A percentile compares a stretch with the other conserved stretches of the same genome.
Evolutionary conservation across 2,113 vertebrate species (phyloP).

Genomic region (Donacobius atricapilla): DNA sequence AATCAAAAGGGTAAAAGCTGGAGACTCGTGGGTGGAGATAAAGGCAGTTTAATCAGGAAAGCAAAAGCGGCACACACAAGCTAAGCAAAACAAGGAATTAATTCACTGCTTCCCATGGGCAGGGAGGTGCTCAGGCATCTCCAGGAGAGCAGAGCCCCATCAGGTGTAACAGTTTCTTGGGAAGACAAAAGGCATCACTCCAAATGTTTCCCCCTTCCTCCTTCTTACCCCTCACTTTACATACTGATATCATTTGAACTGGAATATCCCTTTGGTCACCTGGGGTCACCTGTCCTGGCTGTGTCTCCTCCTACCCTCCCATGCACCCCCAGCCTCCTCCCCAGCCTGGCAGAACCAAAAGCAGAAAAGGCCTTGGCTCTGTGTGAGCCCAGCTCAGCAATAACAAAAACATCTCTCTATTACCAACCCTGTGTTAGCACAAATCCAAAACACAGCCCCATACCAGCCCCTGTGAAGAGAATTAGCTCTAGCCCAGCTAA

Average conservation of each 20-base stretch:
- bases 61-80: not conserved
- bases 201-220: not conserved
- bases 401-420: not conserved
- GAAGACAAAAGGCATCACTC: not conserved
- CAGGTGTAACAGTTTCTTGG: not conserved
- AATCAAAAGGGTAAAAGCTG: not conserved
- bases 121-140: not conserved
- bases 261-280: not conserved
- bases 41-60: not conserved
- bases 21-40: not conserved
- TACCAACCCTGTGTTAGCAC: not conserved
- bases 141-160: not conserved
- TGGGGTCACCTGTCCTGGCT: not conserved
- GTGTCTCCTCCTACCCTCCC: not conserved
- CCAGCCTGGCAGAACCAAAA: not conserved
- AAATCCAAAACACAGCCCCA: not conserved
- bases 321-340: not conserved
- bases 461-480: not conserved
- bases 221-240: not conserved
- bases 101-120: not conserved
- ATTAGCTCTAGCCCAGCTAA: not conserved
- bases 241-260: not conserved
- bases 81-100: not conserved
- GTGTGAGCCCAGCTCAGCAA: not conserved
- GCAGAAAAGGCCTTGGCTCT: not conserved